Base-by-base conservation (phyloP, 1,140 invertebrate genomes). In the Bombus pascuorum region DNA sequence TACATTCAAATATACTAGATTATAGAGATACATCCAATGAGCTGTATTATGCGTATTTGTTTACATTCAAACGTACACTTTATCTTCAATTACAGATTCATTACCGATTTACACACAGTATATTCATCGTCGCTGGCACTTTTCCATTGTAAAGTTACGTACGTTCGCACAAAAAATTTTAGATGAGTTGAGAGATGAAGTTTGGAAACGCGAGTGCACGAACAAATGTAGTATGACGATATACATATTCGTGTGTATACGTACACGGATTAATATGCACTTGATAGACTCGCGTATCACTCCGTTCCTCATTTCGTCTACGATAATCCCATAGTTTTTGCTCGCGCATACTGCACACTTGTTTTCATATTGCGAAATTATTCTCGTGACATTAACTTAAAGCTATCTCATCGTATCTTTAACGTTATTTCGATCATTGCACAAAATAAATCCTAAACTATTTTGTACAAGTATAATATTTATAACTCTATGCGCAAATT, bases 371-470 rank as follows among this genome's bases (percentile, higher is more conserved):
- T 44, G 66, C 70, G 28, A 75, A 66, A 37, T 12, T 18, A 37
- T 57, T 57, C 57, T 68, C 71, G 28, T 62, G 59, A 81, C 37
- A 13, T 66, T 25, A 66, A 81, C 78, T 74, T 81, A 85, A 85
- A 80, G 42, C 84, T 85, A 81, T 73, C 59, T 85, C 42, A 62
- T 80, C 70, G 70, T 42, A 85, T 68, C 71, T 59, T 90, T 85
- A 73, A 84, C 83, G 66, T 86, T 79, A 81, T 86, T 66, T 83
- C 83, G 87, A 88, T 76, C 83, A 91, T 89, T 91, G 80, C 87
- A 86, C 86, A 89, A 89, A 89, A 89, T 87, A 79, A 87, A 88
- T n/a, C 76, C 71, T 82, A 78, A 82, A 65, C 86, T 87, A 89
- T 77, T 78, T 87, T 91, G 80, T 86, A 91, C 82, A 90, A 89